Evolutionary conservation across 2,113 vertebrate species (phyloP), one percentile per base, ranked within the genome.

Genomic region (Pachycephala philippinensis): DNA sequence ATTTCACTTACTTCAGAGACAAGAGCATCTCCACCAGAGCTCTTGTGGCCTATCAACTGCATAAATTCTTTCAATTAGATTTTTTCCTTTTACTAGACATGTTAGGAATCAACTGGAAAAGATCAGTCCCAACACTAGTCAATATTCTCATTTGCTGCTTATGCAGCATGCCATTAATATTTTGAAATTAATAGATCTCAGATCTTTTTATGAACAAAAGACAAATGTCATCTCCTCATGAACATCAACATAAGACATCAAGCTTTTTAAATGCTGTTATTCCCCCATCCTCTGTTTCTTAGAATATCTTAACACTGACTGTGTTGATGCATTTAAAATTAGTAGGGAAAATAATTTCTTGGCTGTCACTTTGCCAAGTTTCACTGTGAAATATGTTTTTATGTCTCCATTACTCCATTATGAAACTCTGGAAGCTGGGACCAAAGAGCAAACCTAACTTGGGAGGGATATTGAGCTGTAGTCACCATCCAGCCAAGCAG

Each of bases 141-240:
- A 87, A 59, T 76, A 60, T 53, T 87, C 65, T 79, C 4, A 61
- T 68, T 91, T 85, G 49, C 54, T 85, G 59, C 40, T 89, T 78
- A 71, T 24, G 28, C 47, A 84, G 40, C 30, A 54, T 65, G 42
- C 30, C 69, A 60, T 82, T 84, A 87, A 91, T 91, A 91, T 87
- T 87, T 91, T 93, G 65, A 87, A 92, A 87, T 82, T 49, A 84
- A 42, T 89, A 44, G 60, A 87, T 72, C 54, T 79, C 77, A 65
- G 61, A 84, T 89, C 20, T 72, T 76, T 71, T 80, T 59, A 54
- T 54, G 64, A 93, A 79, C n/a, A 84, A 45, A 89, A 93, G 75
- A 91, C 28, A 91, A 95, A 93, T 93, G 68, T 77, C 63, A 94
- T 83, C 40, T 90, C 66, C 35, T 47, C 63, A 69, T 87, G 69